A percentile compares a stretch with the other conserved stretches of the same genome.
Conservation (phyloP, 2,888 invertebrate species). For the Prosapia bicincta region DNA sequence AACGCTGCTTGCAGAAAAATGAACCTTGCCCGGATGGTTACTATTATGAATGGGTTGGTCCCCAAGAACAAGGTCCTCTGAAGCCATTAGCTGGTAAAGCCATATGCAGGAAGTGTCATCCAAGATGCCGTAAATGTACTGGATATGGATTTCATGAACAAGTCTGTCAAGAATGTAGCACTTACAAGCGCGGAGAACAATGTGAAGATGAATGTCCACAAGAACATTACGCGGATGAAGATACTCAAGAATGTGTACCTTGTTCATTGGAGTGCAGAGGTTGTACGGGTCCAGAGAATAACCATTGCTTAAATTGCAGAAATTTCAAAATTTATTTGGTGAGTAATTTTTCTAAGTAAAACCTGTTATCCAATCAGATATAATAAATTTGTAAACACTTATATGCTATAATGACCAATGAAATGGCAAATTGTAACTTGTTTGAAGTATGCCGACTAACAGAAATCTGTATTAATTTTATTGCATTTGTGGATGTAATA, state of each 20-base stretch:
- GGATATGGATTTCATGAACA: conserved; percentile 84
- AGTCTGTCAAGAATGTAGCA: conserved; percentile 83
- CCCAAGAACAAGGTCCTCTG: conserved; percentile 65
- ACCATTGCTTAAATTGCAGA: conserved; percentile 57
- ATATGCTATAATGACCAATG: too few species aligned
- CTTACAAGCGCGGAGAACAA: conserved; percentile 81
- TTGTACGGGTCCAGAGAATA: conserved; percentile 72
- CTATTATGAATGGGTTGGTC: conserved; percentile 80
- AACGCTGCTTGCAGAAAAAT: conserved; percentile 72
- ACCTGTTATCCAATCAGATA: too few species aligned
- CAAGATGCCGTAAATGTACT: conserved; percentile 81
- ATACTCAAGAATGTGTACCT: conserved; percentile 55
- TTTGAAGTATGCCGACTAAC: too few species aligned
- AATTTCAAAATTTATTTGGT: conserved; percentile 39
- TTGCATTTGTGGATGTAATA: too few species aligned
- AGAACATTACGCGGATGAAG: conserved; percentile 78
- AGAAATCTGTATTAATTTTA: too few species aligned
- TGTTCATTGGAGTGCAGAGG: conserved; percentile 78
- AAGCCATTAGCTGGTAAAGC: conserved; percentile 78
- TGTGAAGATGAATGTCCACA: conserved; percentile 85
- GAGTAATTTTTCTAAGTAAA: too few species aligned
- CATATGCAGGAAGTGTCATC: conserved; percentile 88
- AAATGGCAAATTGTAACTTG: too few species aligned
- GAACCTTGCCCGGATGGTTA: conserved; percentile 82
- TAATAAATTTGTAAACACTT: too few species aligned